Base-by-base conservation (phyloP, 2,113 vertebrate species). In the Caracal caracal region DNA sequence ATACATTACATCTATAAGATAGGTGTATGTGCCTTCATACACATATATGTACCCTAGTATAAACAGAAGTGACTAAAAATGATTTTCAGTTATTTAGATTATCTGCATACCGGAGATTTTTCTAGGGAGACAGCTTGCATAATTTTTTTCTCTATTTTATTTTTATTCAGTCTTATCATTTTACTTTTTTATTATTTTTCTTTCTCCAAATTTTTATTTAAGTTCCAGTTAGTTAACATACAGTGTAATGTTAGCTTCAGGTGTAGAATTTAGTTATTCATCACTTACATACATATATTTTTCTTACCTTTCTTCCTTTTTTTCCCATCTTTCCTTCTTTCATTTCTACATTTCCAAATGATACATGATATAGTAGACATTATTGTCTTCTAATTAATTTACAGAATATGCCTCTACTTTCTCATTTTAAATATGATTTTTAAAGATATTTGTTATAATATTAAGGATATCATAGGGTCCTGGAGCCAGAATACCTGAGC, bases 341-440 rank as follows among this genome's bases (percentile, higher is more conserved):
- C 33, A 53, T 76, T 94, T 80, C n/a, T 63, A 70, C 16, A 89
- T 95, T 88, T 97, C 12, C 3, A 70, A 91, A 88, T 91, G 82
- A 76, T 70, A 47, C n/a, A n/a, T 88, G 13, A 85, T n/a, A 33
- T 63, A 84, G 30, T 17, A 81, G 37, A 88, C 16, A n/a, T 30
- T 49, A 30, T 56, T 88, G n/a, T 88, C 13, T 89, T 70, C 37
- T 70, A 63, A 92, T 17, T 37, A 80, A 96, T 63, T 80, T 88
- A 90, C 2, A 63, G 28, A 90, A 53, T 91, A 37, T 78, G n/a
- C 5, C 1, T 84, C 16, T 88, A 68, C 19, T 66, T 95, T 92
- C 90, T 83, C 17, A 95, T 84, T 84, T 94, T 76, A 90, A 80
- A 51, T 85, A 73, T 81, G 22, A 87, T 66, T 86, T 93, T 88